Evolutionary conservation across 2,888 invertebrate genomes (phyloP), one percentile per base, ranked within the genome.

Genomic region (Zaprionus bogoriensis): DNA sequence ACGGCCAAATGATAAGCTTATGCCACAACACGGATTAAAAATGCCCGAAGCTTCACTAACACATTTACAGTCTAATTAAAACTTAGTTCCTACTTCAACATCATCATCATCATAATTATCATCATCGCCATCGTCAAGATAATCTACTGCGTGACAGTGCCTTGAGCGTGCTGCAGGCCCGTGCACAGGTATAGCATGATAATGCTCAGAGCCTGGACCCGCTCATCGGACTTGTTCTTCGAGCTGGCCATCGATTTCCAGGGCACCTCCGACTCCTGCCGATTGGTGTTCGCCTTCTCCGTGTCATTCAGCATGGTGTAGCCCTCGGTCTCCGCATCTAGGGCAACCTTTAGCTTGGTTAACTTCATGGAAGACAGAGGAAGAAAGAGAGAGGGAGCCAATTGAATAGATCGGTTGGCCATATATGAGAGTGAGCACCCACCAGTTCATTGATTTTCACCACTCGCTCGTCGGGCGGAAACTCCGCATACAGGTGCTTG

Each of bases 181-280:
- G 98, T 96, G 91, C 98, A 99, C 91, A 97, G 96, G 91, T 98
- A 98, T 73, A 99, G 92, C 95, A 98, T 96, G 71, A 98, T 93
- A 51, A 98, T 95, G 47, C 98, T 97, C 67, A 99, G 92, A 0
- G 97, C 97, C 90, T 97, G 97, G 5, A 97, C 95, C 84, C 97
- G 95, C 71, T 96, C 94, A 88, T 98, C 98, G 39, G 96, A 94
- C 87, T 95, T 57, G 28, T 57, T 52, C 42, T 81, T 74, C 19
- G 58, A 48, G 12, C 32, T 59, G 14, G 44, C 58, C 20, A 59
- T 42, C 1, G 62, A 44, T 38, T 66, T 69, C 55, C 64, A 64
- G 2, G 60, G 12, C 2, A 75, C 94, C 88, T 98, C 98, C 41
- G 95, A 94, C 86, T 95, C 74, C 28, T 41, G 5, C 0, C 19